A percentile compares a stretch with the other conserved stretches of the same genome.
phyloP scores from a whole-genome alignment of 2,797 vertebrate species.

The Urocyon cinereoargenteus region DNA sequence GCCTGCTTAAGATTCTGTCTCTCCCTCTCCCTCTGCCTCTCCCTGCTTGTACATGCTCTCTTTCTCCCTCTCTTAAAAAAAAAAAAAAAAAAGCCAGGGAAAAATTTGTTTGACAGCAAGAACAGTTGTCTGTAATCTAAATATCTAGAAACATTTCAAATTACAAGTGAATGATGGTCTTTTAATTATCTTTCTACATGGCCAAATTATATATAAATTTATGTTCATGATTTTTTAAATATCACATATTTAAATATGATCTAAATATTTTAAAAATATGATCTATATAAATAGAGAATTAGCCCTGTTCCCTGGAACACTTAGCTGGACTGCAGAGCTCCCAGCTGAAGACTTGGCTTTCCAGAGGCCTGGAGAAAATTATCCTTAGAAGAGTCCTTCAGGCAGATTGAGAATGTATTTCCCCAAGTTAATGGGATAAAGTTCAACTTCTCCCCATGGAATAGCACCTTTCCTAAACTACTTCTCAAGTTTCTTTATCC shows the following conservation, averaged over 20 bases:
- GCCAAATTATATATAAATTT: too few relatives aligned
- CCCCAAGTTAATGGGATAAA: accelerated
- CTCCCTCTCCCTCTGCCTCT: neutral
- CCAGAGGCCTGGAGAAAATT: neutral
- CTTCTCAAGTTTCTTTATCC: neutral
- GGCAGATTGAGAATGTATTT: accelerated
- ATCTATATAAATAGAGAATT: neutral
- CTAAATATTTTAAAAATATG: neutral
- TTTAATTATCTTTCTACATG: neutral
- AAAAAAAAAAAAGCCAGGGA: neutral
- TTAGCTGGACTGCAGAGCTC: too few relatives aligned
- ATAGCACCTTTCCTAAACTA: neutral
- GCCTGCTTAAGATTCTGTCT: neutral
- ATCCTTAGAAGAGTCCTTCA: neutral
- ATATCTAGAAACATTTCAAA: neutral
- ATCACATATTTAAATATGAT: too few relatives aligned
- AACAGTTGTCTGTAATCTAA: neutral
- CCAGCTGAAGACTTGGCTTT: neutral
- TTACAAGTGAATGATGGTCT: neutral
- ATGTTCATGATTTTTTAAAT: too few relatives aligned
- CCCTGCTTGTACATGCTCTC: neutral
- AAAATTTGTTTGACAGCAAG: neutral
- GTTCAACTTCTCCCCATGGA: too few relatives aligned
- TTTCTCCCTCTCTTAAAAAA: too few relatives aligned
- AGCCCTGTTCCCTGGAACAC: neutral